phyloP scores from a whole-genome alignment of 1,140 invertebrate species.

The Lamellibrachia luymesi region DNA sequence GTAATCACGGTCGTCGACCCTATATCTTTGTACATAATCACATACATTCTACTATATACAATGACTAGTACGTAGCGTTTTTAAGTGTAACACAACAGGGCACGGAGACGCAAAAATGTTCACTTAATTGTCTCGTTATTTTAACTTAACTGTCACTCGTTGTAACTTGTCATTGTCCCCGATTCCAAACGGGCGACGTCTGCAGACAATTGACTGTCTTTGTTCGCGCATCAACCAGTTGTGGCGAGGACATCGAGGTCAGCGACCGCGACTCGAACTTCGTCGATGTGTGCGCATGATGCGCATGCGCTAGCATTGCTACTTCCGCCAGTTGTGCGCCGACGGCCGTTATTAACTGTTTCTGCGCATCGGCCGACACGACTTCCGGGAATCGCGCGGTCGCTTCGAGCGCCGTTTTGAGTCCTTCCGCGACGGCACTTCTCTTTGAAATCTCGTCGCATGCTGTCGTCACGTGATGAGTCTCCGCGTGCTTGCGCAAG shows the following conservation, averaged over 20 bases:
- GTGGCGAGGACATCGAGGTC: neutral
- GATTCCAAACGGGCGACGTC: neutral
- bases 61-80: neutral
- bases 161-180: neutral
- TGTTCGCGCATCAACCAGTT: neutral
- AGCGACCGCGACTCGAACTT: neutral
- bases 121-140: neutral
- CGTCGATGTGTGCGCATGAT: neutral
- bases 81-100: neutral
- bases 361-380: neutral
- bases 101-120: neutral
- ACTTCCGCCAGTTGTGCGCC: neutral
- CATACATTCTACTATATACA: neutral
- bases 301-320: neutral
- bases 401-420: neutral
- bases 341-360: neutral
- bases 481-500: conserved; percentile 85
- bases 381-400: neutral
- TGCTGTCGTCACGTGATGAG: conserved; percentile 66
- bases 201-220: neutral
- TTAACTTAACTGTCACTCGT: neutral
- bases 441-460: neutral
- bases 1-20: neutral
- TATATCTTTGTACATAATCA: neutral
- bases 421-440: neutral